phyloP scores from a whole-genome alignment of 2,888 invertebrate genomes.

The Clusia tigrina region DNA sequence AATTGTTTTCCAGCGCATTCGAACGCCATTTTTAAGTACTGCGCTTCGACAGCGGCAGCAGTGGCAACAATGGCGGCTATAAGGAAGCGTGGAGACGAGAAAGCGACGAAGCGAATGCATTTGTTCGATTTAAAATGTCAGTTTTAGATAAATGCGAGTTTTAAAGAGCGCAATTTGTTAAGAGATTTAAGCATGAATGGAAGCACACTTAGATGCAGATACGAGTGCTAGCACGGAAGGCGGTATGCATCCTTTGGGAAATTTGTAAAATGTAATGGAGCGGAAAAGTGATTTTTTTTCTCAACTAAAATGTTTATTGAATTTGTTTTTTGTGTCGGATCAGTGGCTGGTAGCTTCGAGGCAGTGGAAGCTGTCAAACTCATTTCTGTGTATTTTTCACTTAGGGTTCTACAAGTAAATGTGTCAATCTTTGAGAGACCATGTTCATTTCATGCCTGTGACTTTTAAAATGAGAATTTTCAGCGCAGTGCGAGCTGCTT shows the following conservation, averaged over 20 bases:
- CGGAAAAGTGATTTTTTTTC: slow-evolving; percentile 30
- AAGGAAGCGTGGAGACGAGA: too few species aligned
- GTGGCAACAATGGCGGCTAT: not conserved
- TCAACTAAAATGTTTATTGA: too few species aligned
- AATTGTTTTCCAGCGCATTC: slow-evolving; percentile 28
- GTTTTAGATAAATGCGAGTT: slow-evolving; percentile 22
- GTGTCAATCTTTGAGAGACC: too few species aligned
- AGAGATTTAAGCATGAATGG: not conserved
- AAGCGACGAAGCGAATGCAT: not conserved
- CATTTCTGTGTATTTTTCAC: too few species aligned
- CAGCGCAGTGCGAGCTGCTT: too few species aligned
- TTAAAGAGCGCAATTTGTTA: slow-evolving; percentile 15
- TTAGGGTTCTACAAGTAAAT: too few species aligned
- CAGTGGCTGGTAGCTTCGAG: too few species aligned
- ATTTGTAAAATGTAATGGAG: slow-evolving; percentile 31
- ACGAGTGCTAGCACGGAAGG: not conserved
- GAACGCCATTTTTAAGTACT: slow-evolving; percentile 13
- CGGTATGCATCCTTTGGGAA: slow-evolving; percentile 26
- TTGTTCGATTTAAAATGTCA: slow-evolving; percentile 8
- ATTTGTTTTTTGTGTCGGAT: too few species aligned
- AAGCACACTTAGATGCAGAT: not conserved
- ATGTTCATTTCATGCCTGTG: too few species aligned
- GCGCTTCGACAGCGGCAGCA: not conserved
- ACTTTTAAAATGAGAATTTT: too few species aligned
- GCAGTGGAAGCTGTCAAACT: too few species aligned